Evolutionary conservation across 1,140 invertebrate species (phyloP), one percentile per base, ranked within the genome.

Genomic region (Pararge aegeria): DNA sequence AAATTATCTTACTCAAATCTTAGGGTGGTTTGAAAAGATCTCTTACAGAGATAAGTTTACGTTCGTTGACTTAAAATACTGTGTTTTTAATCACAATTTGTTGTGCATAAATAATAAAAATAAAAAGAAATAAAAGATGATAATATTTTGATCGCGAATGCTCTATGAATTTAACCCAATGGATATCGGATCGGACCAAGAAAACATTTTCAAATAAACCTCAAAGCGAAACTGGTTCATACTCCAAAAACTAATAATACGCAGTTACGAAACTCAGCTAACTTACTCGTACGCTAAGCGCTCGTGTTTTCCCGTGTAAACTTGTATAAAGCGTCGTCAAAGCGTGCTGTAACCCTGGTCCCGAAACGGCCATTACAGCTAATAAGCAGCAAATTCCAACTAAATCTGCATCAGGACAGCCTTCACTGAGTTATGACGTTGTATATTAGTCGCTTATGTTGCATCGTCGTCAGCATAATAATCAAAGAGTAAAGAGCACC

Each of bases 371-470:
- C 15, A 29, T 55, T 24, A 42, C 16, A 42, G 20, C 15, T 59
- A 52, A 59, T 59, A 53, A 53, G 56, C 49, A 46, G 34, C 56
- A 52, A 59, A 59, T 59, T 59, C 37, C 27, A 52, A 53, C 27
- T 38, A 46, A 59, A 15, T 30, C 19, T 53, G 38, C 38, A 42
- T n/a, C 18, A 46, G n/a, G 19, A 27, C 44, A n/a, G 15, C 58
- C 38, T 18, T 21, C 38, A 63, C 59, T 68, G 57, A 71, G 63
- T 71, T 71, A 71, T 71, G 62, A 65, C 56, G 38, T 58, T 66
- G 57, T 71, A 71, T 66, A 68, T 68, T 68, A 40, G 57, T 65
- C 65, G 44, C 40, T 57, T 65, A 59, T 68, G n/a, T 62, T 49
- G 49, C 58, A 49, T 56, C 38, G 30, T 38, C 42, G 34, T 60